phyloP scores from a whole-genome alignment of 2,113 vertebrate species.

The Aleadryas rufinucha region DNA sequence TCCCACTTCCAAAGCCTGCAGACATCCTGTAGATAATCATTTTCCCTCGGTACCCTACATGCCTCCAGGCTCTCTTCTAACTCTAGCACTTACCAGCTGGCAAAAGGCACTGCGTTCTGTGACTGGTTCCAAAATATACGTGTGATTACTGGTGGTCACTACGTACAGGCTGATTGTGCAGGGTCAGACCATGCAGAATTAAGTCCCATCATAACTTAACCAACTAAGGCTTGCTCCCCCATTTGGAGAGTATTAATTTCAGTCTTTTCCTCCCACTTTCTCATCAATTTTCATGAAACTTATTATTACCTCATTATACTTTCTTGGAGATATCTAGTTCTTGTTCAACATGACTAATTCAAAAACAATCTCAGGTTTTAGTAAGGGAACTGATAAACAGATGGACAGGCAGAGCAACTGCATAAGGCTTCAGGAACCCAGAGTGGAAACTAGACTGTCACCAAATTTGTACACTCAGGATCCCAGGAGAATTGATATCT shows the following conservation, averaged over 20 bases:
- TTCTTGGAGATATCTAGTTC: neutral
- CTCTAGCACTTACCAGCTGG: neutral
- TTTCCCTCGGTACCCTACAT: neutral
- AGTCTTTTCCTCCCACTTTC: neutral
- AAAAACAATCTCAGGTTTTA: neutral
- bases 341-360: neutral
- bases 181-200: neutral
- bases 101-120: neutral
- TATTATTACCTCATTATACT: neutral
- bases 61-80: neutral
- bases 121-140: neutral
- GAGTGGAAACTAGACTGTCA: neutral
- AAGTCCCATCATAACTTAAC: neutral
- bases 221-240: neutral
- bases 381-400: neutral
- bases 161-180: neutral
- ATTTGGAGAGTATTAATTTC: neutral
- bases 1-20: neutral
- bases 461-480: neutral
- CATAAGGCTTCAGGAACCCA: neutral
- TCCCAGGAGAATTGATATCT: neutral
- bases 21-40: neutral
- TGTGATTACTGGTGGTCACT: neutral
- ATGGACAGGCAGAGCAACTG: neutral
- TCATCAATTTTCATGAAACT: neutral